A percentile compares a stretch with the other conserved stretches of the same genome.
These are phyloP conservation scores for Morpho achilles DNA, from an alignment of 2,888 invertebrate species.

Conservation along the genomic window DNA sequence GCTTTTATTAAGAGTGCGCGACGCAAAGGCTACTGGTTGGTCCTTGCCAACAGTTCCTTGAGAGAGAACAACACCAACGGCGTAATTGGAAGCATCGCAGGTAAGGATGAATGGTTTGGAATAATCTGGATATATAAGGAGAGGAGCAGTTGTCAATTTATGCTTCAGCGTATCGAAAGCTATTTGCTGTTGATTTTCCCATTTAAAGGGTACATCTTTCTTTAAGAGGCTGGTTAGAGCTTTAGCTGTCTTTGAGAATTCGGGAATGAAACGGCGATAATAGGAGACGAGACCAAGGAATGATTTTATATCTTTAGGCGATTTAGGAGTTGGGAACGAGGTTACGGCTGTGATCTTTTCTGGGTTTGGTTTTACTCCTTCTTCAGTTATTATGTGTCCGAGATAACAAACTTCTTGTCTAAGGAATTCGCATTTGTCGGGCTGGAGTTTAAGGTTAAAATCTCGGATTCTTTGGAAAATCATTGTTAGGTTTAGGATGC, in stretches of 20 bases:
- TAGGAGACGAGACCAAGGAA: conserved; percentile 41
- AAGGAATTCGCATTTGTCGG: conserved; percentile 44
- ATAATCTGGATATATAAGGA: conserved; percentile 44
- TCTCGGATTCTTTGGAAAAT: conserved; percentile 35
- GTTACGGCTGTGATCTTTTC: conserved; percentile 21
- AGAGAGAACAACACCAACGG: too few relatives aligned
- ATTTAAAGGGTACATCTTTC: conserved; percentile 30
- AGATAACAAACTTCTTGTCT: conserved; percentile 42
- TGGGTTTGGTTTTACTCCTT: conserved; percentile 36
- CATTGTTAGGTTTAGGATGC: conserved; percentile 33
- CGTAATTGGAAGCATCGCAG: too few relatives aligned
- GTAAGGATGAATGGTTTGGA: conserved; percentile 29
- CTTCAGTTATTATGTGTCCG: conserved; percentile 34
- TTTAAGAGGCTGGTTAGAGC: conserved; percentile 29
- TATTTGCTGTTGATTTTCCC: conserved; percentile 25
- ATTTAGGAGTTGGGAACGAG: conserved; percentile 29
- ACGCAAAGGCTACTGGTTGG: too few relatives aligned
- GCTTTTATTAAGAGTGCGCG: too few relatives aligned
- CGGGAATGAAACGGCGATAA: conserved; percentile 44
- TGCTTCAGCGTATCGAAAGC: conserved; percentile 31
- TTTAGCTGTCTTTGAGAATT: conserved; percentile 38
- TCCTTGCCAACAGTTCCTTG: too few relatives aligned
- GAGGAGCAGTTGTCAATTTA: conserved; percentile 28
- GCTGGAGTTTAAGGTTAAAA: conserved; percentile 35
- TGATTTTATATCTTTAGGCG: conserved; percentile 25